phyloP scores from a whole-genome alignment of 2,797 vertebrate species.

The Syncerus caffer region DNA sequence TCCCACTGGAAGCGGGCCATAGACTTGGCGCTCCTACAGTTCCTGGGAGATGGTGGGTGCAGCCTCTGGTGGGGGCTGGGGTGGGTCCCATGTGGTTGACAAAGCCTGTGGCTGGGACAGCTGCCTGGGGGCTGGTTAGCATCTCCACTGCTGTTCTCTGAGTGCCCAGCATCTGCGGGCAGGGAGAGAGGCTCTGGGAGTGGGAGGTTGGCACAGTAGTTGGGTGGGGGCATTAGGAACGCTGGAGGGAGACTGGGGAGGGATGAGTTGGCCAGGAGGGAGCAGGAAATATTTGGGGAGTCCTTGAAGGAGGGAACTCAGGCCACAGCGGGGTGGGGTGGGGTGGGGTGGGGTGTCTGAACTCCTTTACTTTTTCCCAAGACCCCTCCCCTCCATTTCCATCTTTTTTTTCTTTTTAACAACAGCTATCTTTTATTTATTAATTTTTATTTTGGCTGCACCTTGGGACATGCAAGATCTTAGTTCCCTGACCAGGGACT shows the following conservation, averaged over 20 bases:
- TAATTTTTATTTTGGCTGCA: not conserved
- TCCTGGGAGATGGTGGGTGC: conserved; percentile 94
- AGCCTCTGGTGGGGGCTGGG: not conserved
- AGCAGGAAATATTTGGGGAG: not conserved
- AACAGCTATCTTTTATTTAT: not conserved
- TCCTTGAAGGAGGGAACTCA: not conserved
- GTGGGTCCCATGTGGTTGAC: not conserved
- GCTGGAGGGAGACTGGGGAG: not conserved
- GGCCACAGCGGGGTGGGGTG: not conserved
- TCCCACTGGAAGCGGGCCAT: conserved; percentile 96
- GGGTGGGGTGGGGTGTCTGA: not conserved
- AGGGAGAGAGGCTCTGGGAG: not conserved
- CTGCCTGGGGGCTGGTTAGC: not conserved
- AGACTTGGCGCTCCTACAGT: conserved; percentile 96
- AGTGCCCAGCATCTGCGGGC: not conserved
- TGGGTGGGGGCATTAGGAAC: not conserved
- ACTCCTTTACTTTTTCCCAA: not conserved
- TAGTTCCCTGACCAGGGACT: not conserved
- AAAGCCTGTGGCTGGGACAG: not conserved
- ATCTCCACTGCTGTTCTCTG: not conserved
- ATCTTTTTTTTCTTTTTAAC: not conserved
- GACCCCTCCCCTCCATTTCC: not conserved
- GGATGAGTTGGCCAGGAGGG: not conserved
- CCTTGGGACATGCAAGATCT: not conserved
- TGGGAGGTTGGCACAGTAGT: not conserved